Base-by-base conservation (phyloP, 2,888 invertebrate genomes). In the Drosophila mayaguana region DNA sequence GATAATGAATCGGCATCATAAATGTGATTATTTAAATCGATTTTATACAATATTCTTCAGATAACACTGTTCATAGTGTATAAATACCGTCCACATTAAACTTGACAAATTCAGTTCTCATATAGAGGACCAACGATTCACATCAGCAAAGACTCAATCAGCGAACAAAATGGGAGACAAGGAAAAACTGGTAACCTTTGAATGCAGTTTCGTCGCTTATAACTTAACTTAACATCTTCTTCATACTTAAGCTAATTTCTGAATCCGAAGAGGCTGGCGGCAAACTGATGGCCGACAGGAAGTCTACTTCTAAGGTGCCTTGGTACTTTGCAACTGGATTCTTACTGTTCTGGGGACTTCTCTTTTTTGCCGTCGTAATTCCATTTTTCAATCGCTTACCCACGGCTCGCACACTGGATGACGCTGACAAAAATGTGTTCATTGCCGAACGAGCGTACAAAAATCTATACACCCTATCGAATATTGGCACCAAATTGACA, bases 401-500 rank as follows among this genome's bases (percentile, higher is more conserved):
- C 2, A 54, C 86, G 3, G 78, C 62, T 3, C 12, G 57, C 6
- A 75, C 63, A 18, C 18, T 63, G 42, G 64, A 67, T 6, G 67
- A 60, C 14, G 56, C 43, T 0, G 22, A 55, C 18, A 51, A 56
- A 14, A 61, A 59, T 42, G 62, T 57, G 6, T 76, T 72, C 3
- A 61, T 75, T 57, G 48, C 68, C 9, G 76, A 75, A 32, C 68
- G 75, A 25, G 72, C 69, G 0, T 61, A 76, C 40, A 56, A 61
- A 38, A 65, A 65, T 57, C 36, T 72, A 2, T 72, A 68, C 6
- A 48, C 55, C 3, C 45, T 68, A 5, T 57, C 60, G 0, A 74
- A 63, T n/a, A 63, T 74, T 74, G 74, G 63, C 0, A 32, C 8
- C 25, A 74, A 69, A 45, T 16, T 75, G 56, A 94, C 94, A 14